These are phyloP conservation scores for Prionace glauca DNA, from an alignment of 2,797 vertebrate species.

Conservation along the genomic window DNA sequence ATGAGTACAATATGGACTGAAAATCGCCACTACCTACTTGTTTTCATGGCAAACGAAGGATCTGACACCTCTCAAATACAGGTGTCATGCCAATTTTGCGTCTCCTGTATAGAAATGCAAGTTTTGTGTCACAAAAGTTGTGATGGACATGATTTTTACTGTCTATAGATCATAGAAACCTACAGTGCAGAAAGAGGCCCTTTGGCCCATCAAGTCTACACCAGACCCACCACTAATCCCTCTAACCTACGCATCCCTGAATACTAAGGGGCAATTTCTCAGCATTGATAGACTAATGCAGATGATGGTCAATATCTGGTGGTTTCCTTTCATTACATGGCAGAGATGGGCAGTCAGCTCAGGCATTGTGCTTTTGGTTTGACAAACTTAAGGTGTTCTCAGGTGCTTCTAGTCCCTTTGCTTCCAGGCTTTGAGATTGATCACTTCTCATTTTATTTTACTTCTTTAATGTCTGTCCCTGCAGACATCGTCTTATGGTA, in stretches of 20 bases:
- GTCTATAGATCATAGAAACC: too few species aligned
- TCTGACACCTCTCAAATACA: neutral
- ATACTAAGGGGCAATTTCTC: too few species aligned
- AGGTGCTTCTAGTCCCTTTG: neutral
- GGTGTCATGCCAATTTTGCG: neutral
- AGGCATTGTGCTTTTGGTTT: neutral
- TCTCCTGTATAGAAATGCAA: neutral
- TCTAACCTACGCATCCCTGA: too few species aligned
- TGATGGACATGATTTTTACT: neutral
- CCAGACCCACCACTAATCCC: too few species aligned
- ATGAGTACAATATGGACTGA: neutral
- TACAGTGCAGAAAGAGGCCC: too few species aligned
- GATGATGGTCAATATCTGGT: neutral
- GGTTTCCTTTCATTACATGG: neutral
- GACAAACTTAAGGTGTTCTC: neutral
- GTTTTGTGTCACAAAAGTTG: neutral
- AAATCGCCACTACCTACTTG: neutral
- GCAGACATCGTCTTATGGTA: neutral
- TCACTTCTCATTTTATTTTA: neutral
- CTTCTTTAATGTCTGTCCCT: neutral
- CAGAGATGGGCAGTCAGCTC: neutral
- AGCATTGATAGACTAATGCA: neutral
- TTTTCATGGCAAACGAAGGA: neutral
- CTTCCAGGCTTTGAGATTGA: neutral
- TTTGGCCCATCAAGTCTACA: too few species aligned